phyloP scores from a whole-genome alignment of 2,888 invertebrate species.

The Ornithoptera priamus region DNA sequence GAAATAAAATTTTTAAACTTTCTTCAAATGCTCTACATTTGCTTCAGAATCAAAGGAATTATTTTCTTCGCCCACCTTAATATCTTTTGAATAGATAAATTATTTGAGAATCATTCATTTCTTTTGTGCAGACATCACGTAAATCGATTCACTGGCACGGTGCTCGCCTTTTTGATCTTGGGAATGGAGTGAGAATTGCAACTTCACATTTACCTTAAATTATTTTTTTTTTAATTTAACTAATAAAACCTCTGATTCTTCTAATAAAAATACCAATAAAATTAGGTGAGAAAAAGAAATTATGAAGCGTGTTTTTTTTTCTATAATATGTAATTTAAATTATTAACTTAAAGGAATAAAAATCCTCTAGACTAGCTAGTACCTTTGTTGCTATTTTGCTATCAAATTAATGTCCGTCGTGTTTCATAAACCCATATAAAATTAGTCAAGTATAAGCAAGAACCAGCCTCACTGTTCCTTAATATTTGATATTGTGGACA shows the following conservation, averaged over 20 bases:
- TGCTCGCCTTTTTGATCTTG: conserved; percentile 17
- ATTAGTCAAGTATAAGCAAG: too few relatives aligned
- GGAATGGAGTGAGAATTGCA: conserved; percentile 17
- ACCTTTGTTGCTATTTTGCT: too few relatives aligned
- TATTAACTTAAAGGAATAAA: too few relatives aligned
- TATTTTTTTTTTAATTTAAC: neutral
- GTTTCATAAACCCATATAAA: too few relatives aligned
- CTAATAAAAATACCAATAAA: too few relatives aligned
- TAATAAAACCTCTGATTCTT: neutral
- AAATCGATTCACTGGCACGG: conserved; percentile 19
- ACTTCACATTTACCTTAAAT: conserved; percentile 1
- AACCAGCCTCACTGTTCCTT: too few relatives aligned
- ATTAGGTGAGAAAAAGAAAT: too few relatives aligned
- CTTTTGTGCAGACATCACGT: conserved; percentile 19
- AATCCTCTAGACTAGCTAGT: too few relatives aligned
- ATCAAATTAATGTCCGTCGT: too few relatives aligned
- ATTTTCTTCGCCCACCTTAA: neutral
- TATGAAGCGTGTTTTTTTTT: too few relatives aligned
- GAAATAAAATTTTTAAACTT: neutral
- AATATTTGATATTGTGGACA: too few relatives aligned
- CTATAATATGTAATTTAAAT: too few relatives aligned
- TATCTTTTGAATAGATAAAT: conserved; percentile 13
- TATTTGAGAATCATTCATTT: conserved; percentile 17
- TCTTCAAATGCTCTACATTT: neutral
- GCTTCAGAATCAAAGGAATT: neutral